phyloP scores from a whole-genome alignment of 2,797 vertebrate genomes.

The Rhinophrynus dorsalis region DNA sequence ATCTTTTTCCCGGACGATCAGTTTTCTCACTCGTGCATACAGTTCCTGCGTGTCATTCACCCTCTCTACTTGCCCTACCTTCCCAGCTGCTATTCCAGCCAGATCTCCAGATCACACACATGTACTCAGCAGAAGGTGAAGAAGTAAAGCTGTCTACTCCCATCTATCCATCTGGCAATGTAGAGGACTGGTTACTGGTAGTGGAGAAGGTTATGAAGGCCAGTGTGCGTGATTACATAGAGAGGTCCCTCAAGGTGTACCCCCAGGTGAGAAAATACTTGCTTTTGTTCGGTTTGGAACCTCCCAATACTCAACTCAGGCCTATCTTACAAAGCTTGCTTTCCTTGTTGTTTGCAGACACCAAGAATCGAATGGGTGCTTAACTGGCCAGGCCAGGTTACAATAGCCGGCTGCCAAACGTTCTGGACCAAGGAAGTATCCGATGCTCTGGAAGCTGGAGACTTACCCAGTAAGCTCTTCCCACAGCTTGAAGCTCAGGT shows the following conservation, averaged over 20 bases:
- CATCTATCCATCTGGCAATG: slow-evolving; percentile 78
- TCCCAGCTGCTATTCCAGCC: slow-evolving; percentile 85
- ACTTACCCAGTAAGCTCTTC: slow-evolving; percentile 71
- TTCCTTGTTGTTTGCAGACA: no score
- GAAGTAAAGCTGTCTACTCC: slow-evolving; percentile 74
- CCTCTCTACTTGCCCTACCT: slow-evolving; percentile 6
- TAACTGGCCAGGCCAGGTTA: slow-evolving; percentile 90
- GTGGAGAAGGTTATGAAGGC: slow-evolving; percentile 86
- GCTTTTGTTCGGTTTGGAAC: neutral
- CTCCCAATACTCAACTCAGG: neutral
- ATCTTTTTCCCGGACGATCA: no score
- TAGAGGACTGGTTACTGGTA: slow-evolving; percentile 85
- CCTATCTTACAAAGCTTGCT: neutral
- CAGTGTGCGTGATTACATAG: slow-evolving; percentile 81
- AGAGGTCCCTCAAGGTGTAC: slow-evolving; percentile 76
- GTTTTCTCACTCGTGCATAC: no score
- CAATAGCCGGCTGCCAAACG: slow-evolving; percentile 88
- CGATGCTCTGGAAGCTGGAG: slow-evolving; percentile 75
- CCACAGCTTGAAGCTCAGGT: slow-evolving; percentile 82
- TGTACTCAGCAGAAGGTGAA: slow-evolving; percentile 89
- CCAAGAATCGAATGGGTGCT: slow-evolving; percentile 82
- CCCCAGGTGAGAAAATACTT: slow-evolving; percentile 70
- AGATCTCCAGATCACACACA: slow-evolving; percentile 86
- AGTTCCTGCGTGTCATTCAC: no score
- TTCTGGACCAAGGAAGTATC: slow-evolving; percentile 89